These are phyloP conservation scores for Opisthocomus hoazin DNA, from an alignment of 2,113 vertebrate species.

Conservation along the genomic window DNA sequence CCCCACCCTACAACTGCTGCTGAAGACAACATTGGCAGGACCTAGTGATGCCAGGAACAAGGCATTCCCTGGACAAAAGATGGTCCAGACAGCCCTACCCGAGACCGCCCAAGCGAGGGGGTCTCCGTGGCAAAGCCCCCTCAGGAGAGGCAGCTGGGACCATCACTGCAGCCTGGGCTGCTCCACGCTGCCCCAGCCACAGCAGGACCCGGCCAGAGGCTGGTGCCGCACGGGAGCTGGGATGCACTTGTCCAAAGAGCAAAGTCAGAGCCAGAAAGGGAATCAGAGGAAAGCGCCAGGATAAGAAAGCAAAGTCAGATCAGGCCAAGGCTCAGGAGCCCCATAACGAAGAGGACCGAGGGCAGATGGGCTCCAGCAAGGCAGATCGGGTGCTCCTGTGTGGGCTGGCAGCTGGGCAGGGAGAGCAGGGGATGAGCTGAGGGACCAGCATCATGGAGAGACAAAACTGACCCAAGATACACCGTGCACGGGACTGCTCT, in stretches of 20 bases:
- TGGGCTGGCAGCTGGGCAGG: not conserved
- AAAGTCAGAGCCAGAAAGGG: not conserved
- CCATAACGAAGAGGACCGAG: fast-evolving
- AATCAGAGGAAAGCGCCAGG: fast-evolving
- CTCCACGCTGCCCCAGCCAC: not conserved
- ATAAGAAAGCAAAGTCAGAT: not conserved
- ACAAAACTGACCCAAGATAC: not conserved
- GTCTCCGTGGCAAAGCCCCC: not conserved
- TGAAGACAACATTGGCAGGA: not conserved
- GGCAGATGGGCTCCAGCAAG: not conserved
- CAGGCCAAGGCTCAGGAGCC: not conserved
- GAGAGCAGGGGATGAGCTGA: not conserved
- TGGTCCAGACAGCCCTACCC: too few species aligned
- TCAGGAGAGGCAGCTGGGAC: not conserved
- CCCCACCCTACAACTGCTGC: not conserved
- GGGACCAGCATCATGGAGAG: not conserved
- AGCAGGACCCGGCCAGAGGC: not conserved
- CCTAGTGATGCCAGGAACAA: fast-evolving
- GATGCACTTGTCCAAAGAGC: not conserved
- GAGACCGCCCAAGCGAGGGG: not conserved
- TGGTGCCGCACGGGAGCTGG: not conserved
- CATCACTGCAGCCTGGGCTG: not conserved
- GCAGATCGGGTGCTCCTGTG: not conserved
- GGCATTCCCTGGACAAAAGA: not conserved
- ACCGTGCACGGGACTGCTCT: fast-evolving